Evolutionary conservation across 2,113 vertebrate species (phyloP), one percentile per base, ranked within the genome.

Genomic region (Pachyramphus minor): DNA sequence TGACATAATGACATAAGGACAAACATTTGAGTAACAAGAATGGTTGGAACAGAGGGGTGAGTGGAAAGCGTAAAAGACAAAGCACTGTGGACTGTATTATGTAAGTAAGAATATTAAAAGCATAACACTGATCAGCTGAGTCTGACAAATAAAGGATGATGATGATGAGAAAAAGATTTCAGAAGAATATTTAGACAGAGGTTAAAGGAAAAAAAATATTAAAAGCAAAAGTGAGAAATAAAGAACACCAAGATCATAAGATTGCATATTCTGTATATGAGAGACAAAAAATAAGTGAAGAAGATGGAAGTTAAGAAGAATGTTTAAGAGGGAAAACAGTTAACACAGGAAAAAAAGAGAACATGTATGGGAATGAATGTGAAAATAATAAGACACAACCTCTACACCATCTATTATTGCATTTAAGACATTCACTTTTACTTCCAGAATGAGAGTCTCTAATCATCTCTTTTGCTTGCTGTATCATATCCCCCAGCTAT

Each of bases 401-500:
- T 66, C 28, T 66, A 24, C 4, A 49, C 13, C 0, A 18, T 12
- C 28, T 69, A 7, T 42, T 52, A 47, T 4, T 83, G 14, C 19
- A 59, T 63, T 66, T 68, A 59, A 11, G 22, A 17, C 14, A 21
- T n/a, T 90, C 42, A 82, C 5, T 4, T 72, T 93, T 90, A 41
- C 8, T 52, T 44, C 15, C 27, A 68, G 44, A 53, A 49, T 14
- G 8, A 78, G 8, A 55, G 4, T 25, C 15, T 74, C 39, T 63
- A 37, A 37, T 35, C 5, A 4, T 25, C 8, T 39, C 8, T 75
- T 77, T 80, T 67, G 8, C 23, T 79, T 75, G 11, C 76, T 68
- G 21, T 76, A 23, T 79, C 1, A 3, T 31, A 45, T 31, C 6
- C 9, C 5, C 0, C 1, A 56, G 27, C 2, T 56, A 24, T 39